Percentiles rank a stretch among this genome's conserved stretches.
Evolutionary conservation across 2,888 invertebrate species (phyloP).

Genomic region (Tromatobia lineatoria): DNA sequence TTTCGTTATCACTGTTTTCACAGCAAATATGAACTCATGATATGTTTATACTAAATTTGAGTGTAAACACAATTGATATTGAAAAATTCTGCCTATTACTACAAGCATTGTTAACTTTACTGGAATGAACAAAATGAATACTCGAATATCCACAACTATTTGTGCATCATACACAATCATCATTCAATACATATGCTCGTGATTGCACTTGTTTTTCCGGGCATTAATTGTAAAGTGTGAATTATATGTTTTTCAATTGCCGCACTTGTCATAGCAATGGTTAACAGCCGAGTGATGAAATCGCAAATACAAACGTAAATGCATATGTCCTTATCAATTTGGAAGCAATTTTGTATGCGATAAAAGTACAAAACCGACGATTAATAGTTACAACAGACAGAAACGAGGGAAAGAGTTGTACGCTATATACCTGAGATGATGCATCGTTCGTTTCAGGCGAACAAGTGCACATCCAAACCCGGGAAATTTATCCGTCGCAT

Average conservation of each 20-base stretch:
- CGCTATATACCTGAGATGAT: slow-evolving; percentile 20
- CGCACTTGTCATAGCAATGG: neutral
- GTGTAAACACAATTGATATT: too few species aligned
- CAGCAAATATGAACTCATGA: too few species aligned
- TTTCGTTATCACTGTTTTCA: too few species aligned
- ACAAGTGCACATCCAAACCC: slow-evolving; percentile 34
- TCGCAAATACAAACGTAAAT: neutral
- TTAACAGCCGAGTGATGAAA: neutral
- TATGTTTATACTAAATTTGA: too few species aligned
- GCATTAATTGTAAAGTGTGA: neutral
- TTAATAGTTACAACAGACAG: neutral
- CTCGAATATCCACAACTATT: too few species aligned
- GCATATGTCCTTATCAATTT: neutral
- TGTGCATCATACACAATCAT: too few species aligned
- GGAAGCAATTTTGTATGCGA: neutral
- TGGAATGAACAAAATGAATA: too few species aligned
- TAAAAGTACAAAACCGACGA: neutral
- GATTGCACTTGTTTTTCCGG: neutral
- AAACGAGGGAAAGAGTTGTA: neutral
- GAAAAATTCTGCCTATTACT: too few species aligned
- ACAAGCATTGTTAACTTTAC: too few species aligned
- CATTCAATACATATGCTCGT: too few species aligned
- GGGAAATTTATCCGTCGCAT: slow-evolving; percentile 44
- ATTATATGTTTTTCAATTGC: neutral
- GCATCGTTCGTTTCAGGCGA: slow-evolving; percentile 21